Conservation (phyloP, 2,113 vertebrate species). For the Motacilla alba region DNA sequence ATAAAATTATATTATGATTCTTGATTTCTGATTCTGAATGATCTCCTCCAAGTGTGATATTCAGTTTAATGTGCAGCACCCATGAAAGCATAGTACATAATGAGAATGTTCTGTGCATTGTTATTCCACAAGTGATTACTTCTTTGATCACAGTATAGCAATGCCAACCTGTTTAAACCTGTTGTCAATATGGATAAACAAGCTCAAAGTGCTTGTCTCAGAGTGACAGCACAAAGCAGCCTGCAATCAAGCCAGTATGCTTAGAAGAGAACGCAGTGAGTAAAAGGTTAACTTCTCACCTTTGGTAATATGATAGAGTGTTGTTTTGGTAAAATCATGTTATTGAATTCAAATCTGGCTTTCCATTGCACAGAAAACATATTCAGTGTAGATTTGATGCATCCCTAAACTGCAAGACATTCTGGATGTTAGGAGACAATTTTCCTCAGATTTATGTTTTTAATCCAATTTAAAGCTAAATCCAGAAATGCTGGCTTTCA, state of each 20-base stretch:
- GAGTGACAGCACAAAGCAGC: conserved; percentile 15
- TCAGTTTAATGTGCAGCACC: not conserved
- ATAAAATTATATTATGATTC: not conserved
- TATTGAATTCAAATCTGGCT: conserved; percentile 16
- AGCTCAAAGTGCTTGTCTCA: not conserved
- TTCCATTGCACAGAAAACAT: not conserved
- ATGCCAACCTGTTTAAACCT: not conserved
- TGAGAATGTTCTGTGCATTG: not conserved
- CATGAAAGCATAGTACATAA: not conserved
- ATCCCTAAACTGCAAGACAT: not conserved
- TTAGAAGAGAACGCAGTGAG: conserved; percentile 10
- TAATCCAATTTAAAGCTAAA: not conserved
- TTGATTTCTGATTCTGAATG: not conserved
- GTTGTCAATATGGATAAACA: conserved; percentile 32
- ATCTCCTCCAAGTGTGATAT: not conserved
- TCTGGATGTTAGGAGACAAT: not conserved
- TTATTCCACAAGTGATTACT: not conserved
- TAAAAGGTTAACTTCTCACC: conserved; percentile 6
- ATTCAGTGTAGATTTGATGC: not conserved
- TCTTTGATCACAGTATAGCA: conserved; percentile 19
- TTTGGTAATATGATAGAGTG: not conserved
- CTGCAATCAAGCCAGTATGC: not conserved
- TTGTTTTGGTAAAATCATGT: not conserved
- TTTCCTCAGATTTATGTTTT: not conserved
- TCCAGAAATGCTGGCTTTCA: not conserved